These are phyloP conservation scores for Caerostris extrusa DNA, from an alignment of 1,140 invertebrate species.

Conservation along the genomic window DNA sequence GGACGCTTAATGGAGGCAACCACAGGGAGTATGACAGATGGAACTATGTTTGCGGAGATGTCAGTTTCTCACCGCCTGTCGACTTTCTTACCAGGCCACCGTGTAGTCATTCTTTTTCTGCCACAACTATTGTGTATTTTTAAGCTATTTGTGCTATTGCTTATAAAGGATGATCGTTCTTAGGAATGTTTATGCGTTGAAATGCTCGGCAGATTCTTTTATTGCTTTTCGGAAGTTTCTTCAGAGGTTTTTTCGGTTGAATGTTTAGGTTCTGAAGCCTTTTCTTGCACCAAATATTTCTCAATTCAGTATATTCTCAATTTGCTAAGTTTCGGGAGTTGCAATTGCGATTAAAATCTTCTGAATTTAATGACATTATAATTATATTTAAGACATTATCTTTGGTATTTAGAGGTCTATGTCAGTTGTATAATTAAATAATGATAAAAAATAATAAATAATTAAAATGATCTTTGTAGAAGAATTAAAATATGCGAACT, in stretches of 20 bases:
- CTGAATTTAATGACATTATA: no score
- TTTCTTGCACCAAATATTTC: neutral
- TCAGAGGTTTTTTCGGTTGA: neutral
- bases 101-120: conserved; percentile 19
- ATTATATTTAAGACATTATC: no score
- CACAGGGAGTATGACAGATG: conserved; percentile 57
- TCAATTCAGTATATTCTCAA: no score
- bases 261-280: neutral
- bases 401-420: no score
- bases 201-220: neutral
- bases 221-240: neutral
- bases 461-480: no score
- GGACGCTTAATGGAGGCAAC: conserved; percentile 60
- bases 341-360: no score
- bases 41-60: conserved; percentile 64
- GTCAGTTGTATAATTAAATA: no score
- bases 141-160: conserved; percentile 28
- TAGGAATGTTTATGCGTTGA: neutral
- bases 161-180: conserved; percentile 46
- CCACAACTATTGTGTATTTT: neutral
- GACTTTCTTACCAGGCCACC: conserved; percentile 44
- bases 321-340: no score
- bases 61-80: conserved; percentile 13
- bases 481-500: no score
- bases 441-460: no score